Evolutionary conservation across 1,140 invertebrate genomes (phyloP), one percentile per base, ranked within the genome.

Genomic region (Rhagoletis pomonella): DNA sequence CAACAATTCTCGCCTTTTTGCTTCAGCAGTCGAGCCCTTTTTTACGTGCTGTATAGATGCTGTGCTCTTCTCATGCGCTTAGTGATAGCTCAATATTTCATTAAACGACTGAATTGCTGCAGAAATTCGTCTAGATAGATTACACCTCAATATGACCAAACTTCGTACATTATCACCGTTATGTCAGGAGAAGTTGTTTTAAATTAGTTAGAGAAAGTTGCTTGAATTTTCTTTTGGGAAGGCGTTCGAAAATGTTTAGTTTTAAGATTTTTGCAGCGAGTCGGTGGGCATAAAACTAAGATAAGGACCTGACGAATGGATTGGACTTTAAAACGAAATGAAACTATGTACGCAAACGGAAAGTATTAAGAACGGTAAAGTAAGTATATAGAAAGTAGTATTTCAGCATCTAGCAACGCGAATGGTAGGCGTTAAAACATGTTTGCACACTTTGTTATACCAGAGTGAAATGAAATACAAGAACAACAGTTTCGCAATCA

Each of bases 241-340:
- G 73, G 3, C 4, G 19, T 55, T 81, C 55, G 17, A 9, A 47
- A 9, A 55, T 55, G 19, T 81, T 55, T 81, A 81, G 73, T 29
- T 81, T 81, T 81, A 81, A 81, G 73, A 19, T 55, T 3, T 55
- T 81, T 55, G 5, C 73, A 81, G 73, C 73, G 47, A 4, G 55
- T 55, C 6, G 73, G 14, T 4, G 0, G 14, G n/a, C 17, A 10
- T 2, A 55, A 55, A 19, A 7, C 14, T 19, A 3, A 7, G 0
- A n/a, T 3, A 81, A 42, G 69, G 29, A 29, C 29, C 29, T 29
- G 29, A 29, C 29, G 29, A 29, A 29, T 69, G 7, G 3, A 81
- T 14, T 1, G n/a, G 60, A 62, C 9, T 62, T 62, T 0, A 29
- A 62, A 62, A n/a, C 12, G n/a, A 62, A 14, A 14, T 14, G n/a